Evolutionary conservation across 2,888 invertebrate species (phyloP).

Genomic region (Campoplex nolae): DNA sequence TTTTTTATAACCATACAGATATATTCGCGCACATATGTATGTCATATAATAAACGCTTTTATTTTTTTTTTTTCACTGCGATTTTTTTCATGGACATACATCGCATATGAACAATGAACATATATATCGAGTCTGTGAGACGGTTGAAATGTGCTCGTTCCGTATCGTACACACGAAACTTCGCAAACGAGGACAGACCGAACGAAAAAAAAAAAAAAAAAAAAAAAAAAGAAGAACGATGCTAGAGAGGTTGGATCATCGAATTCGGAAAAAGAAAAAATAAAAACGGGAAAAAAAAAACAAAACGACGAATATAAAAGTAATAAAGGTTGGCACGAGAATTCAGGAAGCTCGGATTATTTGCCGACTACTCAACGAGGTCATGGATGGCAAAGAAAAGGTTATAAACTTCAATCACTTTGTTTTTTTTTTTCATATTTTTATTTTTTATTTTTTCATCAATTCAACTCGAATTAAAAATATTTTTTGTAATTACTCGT

Average conservation of each 20-base stretch:
- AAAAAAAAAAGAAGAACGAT: neutral
- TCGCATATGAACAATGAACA: neutral
- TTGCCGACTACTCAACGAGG: neutral
- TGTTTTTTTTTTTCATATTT: neutral
- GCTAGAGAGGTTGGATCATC: neutral
- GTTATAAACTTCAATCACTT: neutral
- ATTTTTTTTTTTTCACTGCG: neutral
- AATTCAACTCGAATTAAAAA: neutral
- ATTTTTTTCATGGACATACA: neutral
- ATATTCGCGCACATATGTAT: neutral
- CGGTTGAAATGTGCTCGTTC: neutral
- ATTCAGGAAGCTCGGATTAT: neutral
- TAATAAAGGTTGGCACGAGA: constrained; percentile 8
- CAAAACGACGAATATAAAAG: neutral
- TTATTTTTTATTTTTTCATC: neutral
- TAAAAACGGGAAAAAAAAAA: neutral
- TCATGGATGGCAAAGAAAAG: neutral
- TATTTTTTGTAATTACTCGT: neutral
- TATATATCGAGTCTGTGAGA: neutral
- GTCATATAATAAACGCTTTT: constrained; percentile 3
- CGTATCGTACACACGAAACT: neutral
- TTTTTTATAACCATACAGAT: constrained; percentile 16
- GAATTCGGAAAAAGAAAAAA: neutral
- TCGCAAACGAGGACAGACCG: neutral
- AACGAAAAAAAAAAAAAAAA: constrained; percentile 1